Evolutionary conservation across 2,113 vertebrate species (phyloP), one percentile per base, ranked within the genome.

Genomic region (Corythornis madagascariensis): DNA sequence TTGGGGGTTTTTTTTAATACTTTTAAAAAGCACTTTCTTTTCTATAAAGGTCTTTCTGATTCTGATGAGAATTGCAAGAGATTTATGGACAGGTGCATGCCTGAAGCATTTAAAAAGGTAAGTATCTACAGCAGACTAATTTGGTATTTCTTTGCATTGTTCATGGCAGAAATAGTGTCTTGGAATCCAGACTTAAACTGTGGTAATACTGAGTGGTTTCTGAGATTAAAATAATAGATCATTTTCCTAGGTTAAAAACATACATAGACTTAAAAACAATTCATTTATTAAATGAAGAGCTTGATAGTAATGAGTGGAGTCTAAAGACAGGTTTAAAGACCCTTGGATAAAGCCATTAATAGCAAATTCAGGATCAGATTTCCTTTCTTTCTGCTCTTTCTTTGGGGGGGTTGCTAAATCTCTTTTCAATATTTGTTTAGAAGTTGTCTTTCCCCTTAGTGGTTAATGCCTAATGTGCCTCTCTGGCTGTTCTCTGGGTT

Each of bases 91-190:
- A 98, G 99, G 64, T 99, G 99, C 96, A 99, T 99, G 99, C 99
- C 99, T 40, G 99, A 99, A 97, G 99, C 99, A 93, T 99, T 99
- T 97, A 99, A 99, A 97, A 99, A 99, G 98, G 99, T 99, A 90
- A 97, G 97, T 61, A 52, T 28, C 19, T 70, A 20, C 45, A 66
- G 29, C 28, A 13, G 33, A 24, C 17, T 29, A 61, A 18, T 43
- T 80, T 28, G 59, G 0, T 69, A 42, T 55, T 55, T 60, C 22
- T 74, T 75, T 75, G 28, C 8, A 5, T 31, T 87, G 24, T 72
- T 52, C 3, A 0, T 45, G 47, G 43, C 48, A 7, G 24, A 79
- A 91, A 33, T 19, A 60, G 4, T 63, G 31, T 38, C 9, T 78
- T 64, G 22, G 56, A 79, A 72, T 35, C 33, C 50, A 69, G 53